Evolutionary conservation across 2,113 vertebrate species (phyloP).

Genomic region (Leptodactylus fuscus): DNA sequence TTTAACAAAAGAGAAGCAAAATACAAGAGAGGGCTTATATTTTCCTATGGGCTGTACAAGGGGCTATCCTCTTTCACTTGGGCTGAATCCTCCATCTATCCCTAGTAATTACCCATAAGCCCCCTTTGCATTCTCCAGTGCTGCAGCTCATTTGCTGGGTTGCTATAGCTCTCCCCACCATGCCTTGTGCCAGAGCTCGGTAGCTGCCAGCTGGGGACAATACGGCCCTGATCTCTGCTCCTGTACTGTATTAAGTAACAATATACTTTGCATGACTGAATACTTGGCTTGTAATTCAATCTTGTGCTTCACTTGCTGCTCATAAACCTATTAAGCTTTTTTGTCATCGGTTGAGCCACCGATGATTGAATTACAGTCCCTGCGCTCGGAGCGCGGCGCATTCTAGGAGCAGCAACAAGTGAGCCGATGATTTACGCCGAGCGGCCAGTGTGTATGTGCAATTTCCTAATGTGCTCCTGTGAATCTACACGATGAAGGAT

Average conservation of each 20-base stretch:
- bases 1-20: background rate
- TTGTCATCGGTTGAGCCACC: constrained; percentile 56
- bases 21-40: background rate
- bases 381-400: background rate
- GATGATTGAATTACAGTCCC: constrained; percentile 54
- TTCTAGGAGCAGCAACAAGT: constrained; percentile 45
- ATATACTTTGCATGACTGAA: constrained; percentile 55
- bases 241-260: constrained; percentile 52
- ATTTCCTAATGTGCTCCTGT: constrained; percentile 48
- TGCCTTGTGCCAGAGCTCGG: constrained; percentile 21
- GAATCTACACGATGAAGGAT: constrained; percentile 50
- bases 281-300: constrained; percentile 56
- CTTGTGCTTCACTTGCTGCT: constrained; percentile 56
- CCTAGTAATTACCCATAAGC: constrained; percentile 19
- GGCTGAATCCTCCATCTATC: background rate
- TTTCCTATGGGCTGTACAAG: background rate
- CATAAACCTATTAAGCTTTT: constrained; percentile 59
- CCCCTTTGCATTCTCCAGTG: constrained; percentile 2
- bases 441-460: constrained; percentile 18
- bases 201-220: constrained; percentile 34
- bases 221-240: constrained; percentile 39
- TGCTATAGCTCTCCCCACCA: constrained; percentile 3
- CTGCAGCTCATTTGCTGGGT: constrained; percentile 3
- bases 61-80: background rate
- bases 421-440: constrained; percentile 42